Percentiles rank a stretch among this genome's conserved stretches.
Conservation (phyloP, 2,888 invertebrate genomes). For the Hedychridium roseum region DNA sequence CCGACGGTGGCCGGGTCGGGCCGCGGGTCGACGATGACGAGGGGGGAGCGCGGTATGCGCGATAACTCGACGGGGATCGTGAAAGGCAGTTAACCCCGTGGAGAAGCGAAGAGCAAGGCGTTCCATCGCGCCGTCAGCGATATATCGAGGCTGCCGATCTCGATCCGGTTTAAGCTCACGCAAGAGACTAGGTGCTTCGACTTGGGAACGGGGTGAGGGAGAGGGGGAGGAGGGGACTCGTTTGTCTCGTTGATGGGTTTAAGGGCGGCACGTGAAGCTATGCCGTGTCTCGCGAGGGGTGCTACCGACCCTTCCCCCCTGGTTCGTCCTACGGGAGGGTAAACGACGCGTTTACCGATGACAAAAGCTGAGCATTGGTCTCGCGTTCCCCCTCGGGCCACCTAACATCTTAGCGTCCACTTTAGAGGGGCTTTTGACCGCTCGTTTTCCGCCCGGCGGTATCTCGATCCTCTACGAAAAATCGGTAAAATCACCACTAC, state of each 20-base stretch:
- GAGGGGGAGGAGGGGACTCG: conserved; percentile 34
- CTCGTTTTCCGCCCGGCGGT: conserved; percentile 14
- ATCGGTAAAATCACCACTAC: conserved; percentile 46
- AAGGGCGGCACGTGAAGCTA: conserved; percentile 49
- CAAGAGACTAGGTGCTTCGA: too few relatives aligned
- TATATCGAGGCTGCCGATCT: conserved; percentile 43
- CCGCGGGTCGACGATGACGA: conserved; percentile 31
- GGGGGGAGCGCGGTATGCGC: conserved; percentile 23
- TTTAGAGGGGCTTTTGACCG: conserved; percentile 37
- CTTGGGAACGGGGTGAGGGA: too few relatives aligned
- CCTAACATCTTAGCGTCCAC: too few relatives aligned
- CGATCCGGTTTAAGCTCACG: conserved; percentile 40
- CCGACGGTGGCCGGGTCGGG: too few relatives aligned
- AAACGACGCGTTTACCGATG: conserved; percentile 35
- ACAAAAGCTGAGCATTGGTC: conserved; percentile 28
- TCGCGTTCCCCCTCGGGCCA: conserved; percentile 8
- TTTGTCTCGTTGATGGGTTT: conserved; percentile 24
- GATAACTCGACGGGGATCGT: conserved; percentile 32
- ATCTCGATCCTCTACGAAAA: conserved; percentile 37
- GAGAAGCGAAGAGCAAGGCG: conserved; percentile 21
- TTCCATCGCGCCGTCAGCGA: conserved; percentile 33
- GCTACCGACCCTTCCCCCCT: conserved; percentile 6
- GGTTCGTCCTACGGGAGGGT: conserved; percentile 12
- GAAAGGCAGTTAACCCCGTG: conserved; percentile 35
- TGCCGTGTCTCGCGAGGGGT: conserved; percentile 33